These are phyloP conservation scores for Trichonephila clavata DNA, from an alignment of 1,140 invertebrate species.

Conservation along the genomic window DNA sequence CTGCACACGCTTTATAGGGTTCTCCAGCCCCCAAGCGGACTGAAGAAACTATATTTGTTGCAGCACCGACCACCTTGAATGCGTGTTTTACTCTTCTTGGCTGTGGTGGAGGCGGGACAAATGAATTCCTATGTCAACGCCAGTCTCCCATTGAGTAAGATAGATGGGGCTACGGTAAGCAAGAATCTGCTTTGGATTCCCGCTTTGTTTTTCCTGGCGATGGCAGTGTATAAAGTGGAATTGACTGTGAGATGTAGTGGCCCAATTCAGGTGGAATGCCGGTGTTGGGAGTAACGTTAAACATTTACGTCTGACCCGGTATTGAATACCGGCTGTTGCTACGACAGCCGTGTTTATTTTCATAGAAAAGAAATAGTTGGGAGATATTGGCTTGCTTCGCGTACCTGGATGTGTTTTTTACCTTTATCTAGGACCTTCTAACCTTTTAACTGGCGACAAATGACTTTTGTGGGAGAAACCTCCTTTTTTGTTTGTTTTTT, in stretches of 20 bases:
- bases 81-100: not conserved
- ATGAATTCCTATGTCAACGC: slow-evolving; percentile 53
- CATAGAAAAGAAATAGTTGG: too few species aligned
- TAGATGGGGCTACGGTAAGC: not conserved
- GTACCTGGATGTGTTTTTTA: too few species aligned
- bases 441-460: too few species aligned
- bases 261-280: not conserved
- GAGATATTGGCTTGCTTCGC: too few species aligned
- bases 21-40: not conserved
- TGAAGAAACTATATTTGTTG: not conserved
- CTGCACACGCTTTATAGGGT: not conserved
- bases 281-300: not conserved
- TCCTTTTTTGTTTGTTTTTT: too few species aligned
- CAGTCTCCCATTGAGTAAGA: slow-evolving; percentile 39
- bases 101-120: not conserved
- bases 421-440: too few species aligned
- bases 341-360: too few species aligned
- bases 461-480: too few species aligned
- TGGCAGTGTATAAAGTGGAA: slow-evolving; percentile 34
- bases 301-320: not conserved
- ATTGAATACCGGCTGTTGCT: too few species aligned
- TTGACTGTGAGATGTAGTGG: not conserved
- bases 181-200: slow-evolving; percentile 28
- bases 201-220: slow-evolving; percentile 8
- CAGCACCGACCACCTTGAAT: not conserved